Evolutionary conservation across 2,113 vertebrate species (phyloP), one percentile per base, ranked within the genome.

Genomic region (Caracal caracal): DNA sequence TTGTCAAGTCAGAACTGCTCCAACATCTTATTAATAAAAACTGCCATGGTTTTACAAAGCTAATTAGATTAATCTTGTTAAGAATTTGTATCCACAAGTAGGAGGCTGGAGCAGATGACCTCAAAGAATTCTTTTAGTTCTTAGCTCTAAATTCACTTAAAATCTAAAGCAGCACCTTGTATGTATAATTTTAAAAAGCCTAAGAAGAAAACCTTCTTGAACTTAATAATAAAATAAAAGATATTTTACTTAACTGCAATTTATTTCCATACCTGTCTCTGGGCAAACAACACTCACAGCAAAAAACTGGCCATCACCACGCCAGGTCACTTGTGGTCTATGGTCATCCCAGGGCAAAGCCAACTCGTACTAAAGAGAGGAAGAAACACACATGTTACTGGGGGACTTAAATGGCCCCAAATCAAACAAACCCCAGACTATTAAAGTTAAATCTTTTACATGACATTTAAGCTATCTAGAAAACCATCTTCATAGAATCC

Each of bases 261-360:
- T 96, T 51, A 93, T 88, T 92, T 87, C 51, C 98, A 97, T 99
- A 99, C 99, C 99, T 94, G 99, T 99, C 79, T 98, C 98, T 88
- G 98, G 99, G 96, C 99, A 99, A 88, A 99, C 90, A 68, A 99
- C 98, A 43, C 99, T 99, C 97, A 99, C 99, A 16, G 99, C 99
- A 98, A 99, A 99, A 90, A 99, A 99, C 86, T 99, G 99, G 1
- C 99, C 99, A 0, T 99, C 99, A 1, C 99, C 99, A 98, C 99
- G 99, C 99, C 99, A 99, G 0, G 99, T 99, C 78, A 99, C 98
- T 3, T 98, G 98, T 4, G 99, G 99, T 82, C 83, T 98, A 33
- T 98, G 98, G 35, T 99, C 99, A 33, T 99, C 99, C 99, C 99
- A 99, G 19, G 98, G 83, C 92, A 99, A 93, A 13, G 99, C 85